A percentile compares a stretch with the other conserved stretches of the same genome.
Conservation (phyloP, 2,797 vertebrate genomes). For the Cossypha niveicapilla region DNA sequence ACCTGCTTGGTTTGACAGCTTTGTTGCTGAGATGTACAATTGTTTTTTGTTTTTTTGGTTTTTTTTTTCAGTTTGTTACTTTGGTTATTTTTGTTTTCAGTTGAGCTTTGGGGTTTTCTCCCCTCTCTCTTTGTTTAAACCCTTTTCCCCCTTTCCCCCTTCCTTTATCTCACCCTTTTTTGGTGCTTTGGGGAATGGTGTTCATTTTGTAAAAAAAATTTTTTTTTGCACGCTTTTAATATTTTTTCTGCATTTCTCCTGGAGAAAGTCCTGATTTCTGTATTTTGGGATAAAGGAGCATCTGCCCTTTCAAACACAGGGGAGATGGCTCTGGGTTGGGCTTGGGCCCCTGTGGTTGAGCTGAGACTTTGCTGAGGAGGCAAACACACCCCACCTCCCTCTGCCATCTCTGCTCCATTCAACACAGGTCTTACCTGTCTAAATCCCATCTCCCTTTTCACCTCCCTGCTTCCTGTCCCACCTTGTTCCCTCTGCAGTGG, state of each 20-base stretch:
- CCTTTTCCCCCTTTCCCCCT: neutral
- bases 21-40: neutral
- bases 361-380: neutral
- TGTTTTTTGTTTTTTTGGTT: neutral
- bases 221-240: neutral
- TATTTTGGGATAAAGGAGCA: neutral
- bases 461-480: neutral
- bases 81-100: neutral
- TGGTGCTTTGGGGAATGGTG: neutral
- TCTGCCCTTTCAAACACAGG: neutral
- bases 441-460: neutral
- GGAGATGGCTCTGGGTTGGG: neutral
- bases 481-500: neutral
- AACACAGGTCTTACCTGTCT: fast-evolving
- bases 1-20: neutral
- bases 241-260: neutral
- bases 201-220: neutral
- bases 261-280: neutral
- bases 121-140: neutral
- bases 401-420: neutral
- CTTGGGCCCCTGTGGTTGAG: neutral
- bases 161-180: neutral
- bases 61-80: neutral
- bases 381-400: neutral
- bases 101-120: neutral